Evolutionary conservation across 2,888 invertebrate genomes (phyloP).

Genomic region (Coelopa pilipes): DNA sequence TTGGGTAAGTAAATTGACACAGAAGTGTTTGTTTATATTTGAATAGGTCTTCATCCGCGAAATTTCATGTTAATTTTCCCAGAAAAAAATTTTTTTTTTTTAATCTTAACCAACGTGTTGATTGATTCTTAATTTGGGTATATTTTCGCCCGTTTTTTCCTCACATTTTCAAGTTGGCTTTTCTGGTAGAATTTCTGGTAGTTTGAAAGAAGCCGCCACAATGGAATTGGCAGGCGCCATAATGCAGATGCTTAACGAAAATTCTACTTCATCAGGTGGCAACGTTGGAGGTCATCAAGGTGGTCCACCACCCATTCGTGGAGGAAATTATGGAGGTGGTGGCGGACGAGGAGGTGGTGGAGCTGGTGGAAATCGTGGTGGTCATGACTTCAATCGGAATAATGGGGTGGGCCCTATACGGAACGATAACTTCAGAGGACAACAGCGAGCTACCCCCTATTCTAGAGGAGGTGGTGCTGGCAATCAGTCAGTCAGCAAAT

Average conservation of each 20-base stretch:
- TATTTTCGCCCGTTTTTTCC: constrained; percentile 31
- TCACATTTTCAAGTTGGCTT: constrained; percentile 46
- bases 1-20: constrained; percentile 35
- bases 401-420: constrained; percentile 54
- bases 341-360: constrained; percentile 41
- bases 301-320: constrained; percentile 39
- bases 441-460: constrained; percentile 55
- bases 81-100: background rate
- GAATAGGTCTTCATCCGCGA: background rate
- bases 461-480: constrained; percentile 46
- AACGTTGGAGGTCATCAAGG: constrained; percentile 40
- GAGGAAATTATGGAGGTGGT: constrained; percentile 45
- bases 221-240: constrained; percentile 48
- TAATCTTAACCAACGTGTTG: too few species aligned
- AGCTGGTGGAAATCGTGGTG: constrained; percentile 40
- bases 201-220: constrained; percentile 44
- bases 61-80: constrained; percentile 1
- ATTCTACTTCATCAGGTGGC: constrained; percentile 49
- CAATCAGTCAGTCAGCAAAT: constrained; percentile 23
- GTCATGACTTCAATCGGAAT: constrained; percentile 40
- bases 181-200: constrained; percentile 45
- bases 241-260: constrained; percentile 52
- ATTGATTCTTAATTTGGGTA: constrained; percentile 37
- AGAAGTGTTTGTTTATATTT: background rate
- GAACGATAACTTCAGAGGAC: constrained; percentile 51